Percentiles rank a stretch among this genome's conserved stretches.
Evolutionary conservation across 2,797 vertebrate genomes (phyloP).

Genomic region (Pangasius sanitwongsei): DNA sequence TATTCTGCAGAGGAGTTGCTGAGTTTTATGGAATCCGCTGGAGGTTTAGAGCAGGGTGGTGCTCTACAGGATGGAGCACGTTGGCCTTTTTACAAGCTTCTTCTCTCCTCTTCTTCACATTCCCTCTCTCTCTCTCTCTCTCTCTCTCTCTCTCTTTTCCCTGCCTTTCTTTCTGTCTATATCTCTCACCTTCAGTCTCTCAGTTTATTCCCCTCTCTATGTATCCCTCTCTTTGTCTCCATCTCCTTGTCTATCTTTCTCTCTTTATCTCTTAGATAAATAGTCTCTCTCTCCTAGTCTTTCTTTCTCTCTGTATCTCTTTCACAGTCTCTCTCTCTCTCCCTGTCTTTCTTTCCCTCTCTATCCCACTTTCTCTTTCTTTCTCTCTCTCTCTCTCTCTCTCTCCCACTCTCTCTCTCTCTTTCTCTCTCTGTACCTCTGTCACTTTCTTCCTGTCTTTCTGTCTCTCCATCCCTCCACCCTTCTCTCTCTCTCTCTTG

Average conservation of each 20-base stretch:
- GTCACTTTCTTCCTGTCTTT: conserved; percentile 4
- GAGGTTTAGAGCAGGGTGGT: conserved; percentile 33
- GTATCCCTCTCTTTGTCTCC: not conserved
- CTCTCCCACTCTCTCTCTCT: not conserved
- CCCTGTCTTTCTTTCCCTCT: not conserved
- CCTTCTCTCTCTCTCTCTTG: conserved; percentile 7
- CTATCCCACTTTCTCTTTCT: not conserved
- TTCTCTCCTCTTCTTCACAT: not conserved
- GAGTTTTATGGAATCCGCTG: conserved; percentile 49
- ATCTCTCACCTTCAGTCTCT: not conserved
- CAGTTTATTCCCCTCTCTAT: not conserved
- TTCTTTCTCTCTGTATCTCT: not conserved
- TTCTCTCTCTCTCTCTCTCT: no score
- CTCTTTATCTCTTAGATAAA: not conserved
- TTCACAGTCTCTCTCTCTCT: not conserved
- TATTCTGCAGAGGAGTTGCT: conserved; percentile 43
- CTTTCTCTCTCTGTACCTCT: not conserved
- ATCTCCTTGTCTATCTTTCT: not conserved
- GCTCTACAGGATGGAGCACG: conserved; percentile 44
- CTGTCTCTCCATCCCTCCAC: not conserved
- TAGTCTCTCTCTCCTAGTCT: not conserved
- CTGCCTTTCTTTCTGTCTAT: not conserved
- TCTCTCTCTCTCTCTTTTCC: not conserved
- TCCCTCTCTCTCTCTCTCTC: not conserved
- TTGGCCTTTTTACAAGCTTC: conserved; percentile 23